Conservation (phyloP, 2,113 vertebrate genomes). For the Lepidothrix coronata region DNA sequence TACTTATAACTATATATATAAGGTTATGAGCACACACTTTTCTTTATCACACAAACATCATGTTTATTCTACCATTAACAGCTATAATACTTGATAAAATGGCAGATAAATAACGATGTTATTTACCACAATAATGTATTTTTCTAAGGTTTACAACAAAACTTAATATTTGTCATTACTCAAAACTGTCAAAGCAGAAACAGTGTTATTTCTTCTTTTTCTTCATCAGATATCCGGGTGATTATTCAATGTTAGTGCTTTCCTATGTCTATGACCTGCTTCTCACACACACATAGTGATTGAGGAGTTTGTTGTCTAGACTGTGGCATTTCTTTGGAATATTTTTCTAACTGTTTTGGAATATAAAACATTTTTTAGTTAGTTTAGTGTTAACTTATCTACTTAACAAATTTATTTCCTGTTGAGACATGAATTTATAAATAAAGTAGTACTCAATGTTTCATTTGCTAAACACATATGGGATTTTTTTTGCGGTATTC, state of each 20-base stretch:
- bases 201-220: background rate
- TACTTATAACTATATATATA: background rate
- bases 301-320: background rate
- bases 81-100: background rate
- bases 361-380: background rate
- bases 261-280: background rate
- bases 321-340: background rate
- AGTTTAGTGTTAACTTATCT: background rate
- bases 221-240: background rate
- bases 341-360: background rate
- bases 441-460: background rate
- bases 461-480: background rate
- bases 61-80: background rate
- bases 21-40: background rate
- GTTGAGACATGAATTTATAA: background rate
- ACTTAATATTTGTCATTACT: background rate
- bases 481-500: rapidly evolving
- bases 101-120: background rate
- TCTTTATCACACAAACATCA: background rate
- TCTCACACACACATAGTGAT: background rate
- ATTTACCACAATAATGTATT: background rate
- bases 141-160: background rate
- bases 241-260: background rate
- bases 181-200: background rate
- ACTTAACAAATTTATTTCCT: background rate